Conservation (phyloP, 2,888 invertebrate genomes). For the Quadriops clusia region DNA sequence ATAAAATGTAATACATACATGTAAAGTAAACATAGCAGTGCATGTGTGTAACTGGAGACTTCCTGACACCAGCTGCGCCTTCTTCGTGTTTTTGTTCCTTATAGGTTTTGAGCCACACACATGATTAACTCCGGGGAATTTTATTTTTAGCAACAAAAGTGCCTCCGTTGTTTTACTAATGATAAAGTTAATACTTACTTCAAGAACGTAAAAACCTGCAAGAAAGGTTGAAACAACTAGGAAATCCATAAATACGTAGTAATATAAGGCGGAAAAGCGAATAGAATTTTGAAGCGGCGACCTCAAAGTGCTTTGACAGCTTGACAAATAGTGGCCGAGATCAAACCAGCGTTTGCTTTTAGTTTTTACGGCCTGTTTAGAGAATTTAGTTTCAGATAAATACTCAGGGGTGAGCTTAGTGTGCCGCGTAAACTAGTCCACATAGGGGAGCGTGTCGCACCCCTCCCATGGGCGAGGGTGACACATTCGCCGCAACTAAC, state of each 20-base stretch:
- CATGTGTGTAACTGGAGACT: conserved; percentile 32
- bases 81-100: conserved; percentile 26
- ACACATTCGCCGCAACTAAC: conserved; percentile 12
- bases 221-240: too few species aligned
- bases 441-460: conserved; percentile 10
- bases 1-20: too few species aligned
- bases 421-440: conserved; percentile 8
- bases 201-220: too few species aligned
- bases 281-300: too few species aligned
- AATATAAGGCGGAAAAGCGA: too few species aligned
- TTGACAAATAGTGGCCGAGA: conserved; percentile 20
- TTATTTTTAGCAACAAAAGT: too few species aligned
- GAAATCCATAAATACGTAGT: too few species aligned
- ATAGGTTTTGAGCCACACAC: conserved; percentile 25
- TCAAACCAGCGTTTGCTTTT: conserved; percentile 19
- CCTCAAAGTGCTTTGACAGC: conserved; percentile 20
- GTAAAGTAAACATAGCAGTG: conserved; percentile 22
- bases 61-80: conserved; percentile 31
- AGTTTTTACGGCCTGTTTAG: conserved; percentile 22
- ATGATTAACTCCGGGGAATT: too few species aligned
- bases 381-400: conserved; percentile 17
- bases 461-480: conserved; percentile 13
- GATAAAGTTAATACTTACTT: too few species aligned
- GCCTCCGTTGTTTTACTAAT: too few species aligned
- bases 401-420: conserved; percentile 11